phyloP scores from a whole-genome alignment of 1,140 invertebrate genomes.

The Trichonephila clavipes region DNA sequence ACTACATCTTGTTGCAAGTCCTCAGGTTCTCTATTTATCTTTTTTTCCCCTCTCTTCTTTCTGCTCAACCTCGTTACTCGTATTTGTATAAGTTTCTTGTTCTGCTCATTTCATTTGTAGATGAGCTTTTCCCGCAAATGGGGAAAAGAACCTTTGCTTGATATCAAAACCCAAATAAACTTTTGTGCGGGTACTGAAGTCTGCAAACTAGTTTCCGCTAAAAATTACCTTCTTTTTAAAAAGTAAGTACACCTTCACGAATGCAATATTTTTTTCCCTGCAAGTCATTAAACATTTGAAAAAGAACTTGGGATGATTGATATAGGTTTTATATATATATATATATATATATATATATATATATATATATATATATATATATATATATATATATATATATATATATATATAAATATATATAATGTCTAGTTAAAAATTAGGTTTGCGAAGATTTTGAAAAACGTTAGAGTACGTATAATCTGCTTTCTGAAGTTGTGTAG shows the following conservation, averaged over 20 bases:
- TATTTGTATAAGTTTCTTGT: slow-evolving; percentile 35
- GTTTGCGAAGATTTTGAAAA: too few species aligned
- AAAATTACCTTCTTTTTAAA: slow-evolving; percentile 3
- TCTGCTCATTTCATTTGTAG: slow-evolving; percentile 25
- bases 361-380: too few species aligned
- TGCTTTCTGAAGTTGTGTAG: too few species aligned
- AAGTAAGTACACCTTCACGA: background rate
- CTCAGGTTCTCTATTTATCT: background rate
- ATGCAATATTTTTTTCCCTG: background rate
- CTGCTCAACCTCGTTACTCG: background rate
- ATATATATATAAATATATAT: too few species aligned
- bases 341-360: too few species aligned
- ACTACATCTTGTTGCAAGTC: background rate
- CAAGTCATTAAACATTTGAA: background rate
- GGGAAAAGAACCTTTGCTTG: background rate
- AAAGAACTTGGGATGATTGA: too few species aligned
- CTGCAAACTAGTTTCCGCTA: background rate
- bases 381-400: too few species aligned
- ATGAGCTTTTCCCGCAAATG: background rate
- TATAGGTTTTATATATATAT: too few species aligned
- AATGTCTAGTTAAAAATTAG: too few species aligned
- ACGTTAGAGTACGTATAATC: too few species aligned
- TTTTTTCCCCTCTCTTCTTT: background rate
- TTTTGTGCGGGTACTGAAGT: background rate
- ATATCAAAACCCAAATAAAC: background rate